phyloP scores from a whole-genome alignment of 1,140 invertebrate species.

The Stegodyphus dumicola region DNA sequence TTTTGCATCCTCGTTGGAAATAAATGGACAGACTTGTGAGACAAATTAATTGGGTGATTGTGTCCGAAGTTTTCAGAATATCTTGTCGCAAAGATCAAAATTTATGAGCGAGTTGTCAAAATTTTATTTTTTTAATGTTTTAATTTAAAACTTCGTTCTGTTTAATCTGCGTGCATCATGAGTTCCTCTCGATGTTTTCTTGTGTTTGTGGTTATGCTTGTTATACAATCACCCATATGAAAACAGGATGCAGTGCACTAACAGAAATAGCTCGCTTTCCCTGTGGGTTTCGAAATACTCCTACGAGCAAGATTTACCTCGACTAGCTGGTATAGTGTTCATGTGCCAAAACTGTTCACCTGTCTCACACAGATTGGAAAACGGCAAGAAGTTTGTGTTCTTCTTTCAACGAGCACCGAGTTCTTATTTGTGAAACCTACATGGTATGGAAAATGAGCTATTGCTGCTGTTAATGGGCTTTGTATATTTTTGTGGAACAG shows the following conservation, averaged over 20 bases:
- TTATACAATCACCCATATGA: neutral
- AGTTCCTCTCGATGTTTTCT: no score
- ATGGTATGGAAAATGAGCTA: slow-evolving; percentile 47
- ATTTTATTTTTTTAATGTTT: no score
- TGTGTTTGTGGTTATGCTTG: neutral
- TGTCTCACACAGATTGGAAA: neutral
- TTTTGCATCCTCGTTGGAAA: neutral
- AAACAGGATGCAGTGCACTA: neutral
- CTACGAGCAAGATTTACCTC: slow-evolving; percentile 6
- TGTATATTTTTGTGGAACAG: slow-evolving; percentile 49
- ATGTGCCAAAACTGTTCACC: slow-evolving; percentile 54
- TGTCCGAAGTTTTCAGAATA: no score
- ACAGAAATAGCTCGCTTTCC: slow-evolving; percentile 57
- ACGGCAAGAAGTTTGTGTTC: slow-evolving; percentile 18
- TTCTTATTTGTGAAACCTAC: slow-evolving; percentile 12
- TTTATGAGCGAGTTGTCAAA: no score
- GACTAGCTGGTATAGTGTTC: slow-evolving; percentile 60
- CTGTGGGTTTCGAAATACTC: slow-evolving; percentile 7
- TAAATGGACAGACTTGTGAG: neutral
- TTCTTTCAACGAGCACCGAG: slow-evolving; percentile 11
- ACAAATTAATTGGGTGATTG: no score
- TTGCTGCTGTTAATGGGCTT: slow-evolving; percentile 37
- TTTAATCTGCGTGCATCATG: no score
- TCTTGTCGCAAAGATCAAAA: no score
- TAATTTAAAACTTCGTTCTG: no score